These are phyloP conservation scores for Tachysurus vachellii DNA, from an alignment of 2,113 vertebrate species.

Conservation along the genomic window DNA sequence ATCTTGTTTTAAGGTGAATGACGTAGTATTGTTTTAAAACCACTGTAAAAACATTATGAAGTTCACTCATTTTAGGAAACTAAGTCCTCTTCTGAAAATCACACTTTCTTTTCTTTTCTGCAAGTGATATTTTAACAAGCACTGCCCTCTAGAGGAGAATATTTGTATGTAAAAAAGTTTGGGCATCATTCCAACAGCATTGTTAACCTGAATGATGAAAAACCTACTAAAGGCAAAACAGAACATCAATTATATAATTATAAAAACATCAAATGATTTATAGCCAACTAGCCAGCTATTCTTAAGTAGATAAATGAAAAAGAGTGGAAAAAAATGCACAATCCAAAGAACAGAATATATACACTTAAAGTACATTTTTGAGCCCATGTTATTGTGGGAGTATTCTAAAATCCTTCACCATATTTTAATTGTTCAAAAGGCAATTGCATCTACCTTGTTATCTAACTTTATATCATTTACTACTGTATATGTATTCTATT, in stretches of 20 bases:
- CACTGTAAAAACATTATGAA: background rate
- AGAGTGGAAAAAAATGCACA: background rate
- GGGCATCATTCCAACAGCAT: background rate
- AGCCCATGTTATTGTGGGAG: background rate
- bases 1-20: background rate
- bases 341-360: background rate
- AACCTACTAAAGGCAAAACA: too few relatives aligned
- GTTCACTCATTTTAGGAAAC: background rate
- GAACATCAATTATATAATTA: too few relatives aligned
- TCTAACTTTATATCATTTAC: background rate
- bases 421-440: background rate
- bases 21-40: background rate
- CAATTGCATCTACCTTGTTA: background rate
- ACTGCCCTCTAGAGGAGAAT: constrained; percentile 37
- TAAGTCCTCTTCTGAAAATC: background rate
- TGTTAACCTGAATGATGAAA: background rate
- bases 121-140: constrained; percentile 2
- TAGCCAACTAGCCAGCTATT: background rate
- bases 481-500: background rate
- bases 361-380: background rate
- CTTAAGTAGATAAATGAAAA: background rate
- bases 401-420: background rate
- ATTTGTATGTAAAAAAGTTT: background rate
- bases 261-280: background rate
- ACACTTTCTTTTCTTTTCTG: background rate